Evolutionary conservation across 2,888 invertebrate species (phyloP), one percentile per base, ranked within the genome.

Genomic region (Amiota communis): DNA sequence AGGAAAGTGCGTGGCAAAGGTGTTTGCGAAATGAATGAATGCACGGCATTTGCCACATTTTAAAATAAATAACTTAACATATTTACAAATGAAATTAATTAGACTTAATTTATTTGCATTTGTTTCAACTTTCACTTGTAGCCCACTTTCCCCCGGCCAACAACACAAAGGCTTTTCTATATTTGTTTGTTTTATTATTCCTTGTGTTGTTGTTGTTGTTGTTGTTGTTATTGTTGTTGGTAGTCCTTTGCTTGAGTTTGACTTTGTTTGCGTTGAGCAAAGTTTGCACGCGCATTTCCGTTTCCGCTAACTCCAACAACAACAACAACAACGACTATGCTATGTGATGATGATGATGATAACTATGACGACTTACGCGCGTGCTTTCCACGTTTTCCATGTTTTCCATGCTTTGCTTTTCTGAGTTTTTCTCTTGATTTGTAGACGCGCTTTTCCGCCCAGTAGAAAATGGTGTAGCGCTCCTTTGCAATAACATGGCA

Each of bases 161-260:
- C 36, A 36, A 36, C 8, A 36, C 6, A 36, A 36, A 36, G 36
- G 36, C 13, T 49, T 36, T 59, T 36, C 17, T 17, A 36, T 12
- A 74, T 67, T 71, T 76, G 61, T 56, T 69, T n/a, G 36, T 9
- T n/a, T 46, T 20, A 36, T 73, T 76, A 59, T 78, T 78, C 59
- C 64, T 74, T 57, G 70, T 74, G 68, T 47, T 69, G 49, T 70
- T 76, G 69, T 70, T 76, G 74, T 65, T 69, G 70, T 49, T 74
- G 68, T 51, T 73, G 61, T 71, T 53, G n/a, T n/a, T n/a, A 48
- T 71, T 49, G 17, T 57, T 57, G 36, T 69, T 51, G 10, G 36
- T 36, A 36, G 36, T 6, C 6, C 53, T 12, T 72, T 49, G 49
- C 51, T 36, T 13, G 11, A 49, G 20, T 67, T 71, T 59, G 12